Percentiles rank a stretch among this genome's conserved stretches.
These are phyloP conservation scores for Leptopilina boulardi DNA, from an alignment of 1,140 invertebrate species.

Conservation along the genomic window DNA sequence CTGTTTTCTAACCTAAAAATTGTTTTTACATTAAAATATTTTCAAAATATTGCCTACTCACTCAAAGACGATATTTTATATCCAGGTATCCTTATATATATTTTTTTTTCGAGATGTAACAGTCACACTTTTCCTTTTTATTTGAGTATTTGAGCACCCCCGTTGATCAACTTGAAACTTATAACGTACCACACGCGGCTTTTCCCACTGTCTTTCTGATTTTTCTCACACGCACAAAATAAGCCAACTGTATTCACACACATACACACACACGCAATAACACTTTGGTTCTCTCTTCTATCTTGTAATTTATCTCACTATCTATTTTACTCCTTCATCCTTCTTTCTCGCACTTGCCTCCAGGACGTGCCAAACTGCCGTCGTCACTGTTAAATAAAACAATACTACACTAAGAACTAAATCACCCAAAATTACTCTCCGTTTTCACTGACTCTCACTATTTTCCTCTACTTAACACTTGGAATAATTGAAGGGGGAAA, in stretches of 20 bases:
- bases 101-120: not conserved
- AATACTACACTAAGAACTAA: slow-evolving; percentile 21
- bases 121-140: not conserved
- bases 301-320: slow-evolving; percentile 41
- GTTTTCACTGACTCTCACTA: slow-evolving; percentile 22
- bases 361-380: slow-evolving; percentile 23
- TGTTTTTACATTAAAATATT: too few relatives aligned
- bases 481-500: slow-evolving; percentile 11
- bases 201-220: not conserved
- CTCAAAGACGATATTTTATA: not conserved
- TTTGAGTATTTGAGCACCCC: not conserved
- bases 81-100: not conserved
- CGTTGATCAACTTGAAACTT: slow-evolving; percentile 16
- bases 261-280: slow-evolving; percentile 26
- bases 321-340: slow-evolving; percentile 31
- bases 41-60: not conserved
- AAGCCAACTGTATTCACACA: not conserved
- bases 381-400: slow-evolving; percentile 27
- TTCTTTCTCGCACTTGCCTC: not conserved
- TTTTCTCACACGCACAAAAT: slow-evolving; percentile 27
- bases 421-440: slow-evolving; percentile 19
- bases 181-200: slow-evolving; percentile 31
- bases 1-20: too few relatives aligned
- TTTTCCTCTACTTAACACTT: slow-evolving; percentile 23
- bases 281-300: slow-evolving; percentile 32